phyloP scores from a whole-genome alignment of 2,113 vertebrate genomes.

The Camelus bactrianus region DNA sequence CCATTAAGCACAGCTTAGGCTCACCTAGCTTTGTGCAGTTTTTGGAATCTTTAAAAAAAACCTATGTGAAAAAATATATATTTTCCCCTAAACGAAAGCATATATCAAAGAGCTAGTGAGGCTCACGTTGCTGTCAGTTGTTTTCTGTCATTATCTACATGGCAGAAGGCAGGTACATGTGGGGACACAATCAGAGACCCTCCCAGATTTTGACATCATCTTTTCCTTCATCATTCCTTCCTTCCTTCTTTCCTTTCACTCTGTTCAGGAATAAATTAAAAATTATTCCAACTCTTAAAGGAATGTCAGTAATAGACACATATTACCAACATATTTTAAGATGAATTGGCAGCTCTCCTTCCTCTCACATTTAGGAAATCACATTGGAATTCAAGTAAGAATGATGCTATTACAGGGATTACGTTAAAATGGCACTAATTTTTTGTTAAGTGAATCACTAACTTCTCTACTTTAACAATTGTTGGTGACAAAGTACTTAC shows the following conservation, averaged over 20 bases:
- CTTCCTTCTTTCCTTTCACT: neutral
- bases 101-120: neutral
- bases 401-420: neutral
- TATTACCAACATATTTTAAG: neutral
- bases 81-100: neutral
- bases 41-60: slow-evolving; percentile 36
- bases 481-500: neutral
- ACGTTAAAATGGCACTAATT: neutral
- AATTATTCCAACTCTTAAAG: neutral
- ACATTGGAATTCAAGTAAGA: neutral
- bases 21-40: neutral
- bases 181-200: neutral
- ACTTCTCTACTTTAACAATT: neutral
- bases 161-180: neutral
- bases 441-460: neutral
- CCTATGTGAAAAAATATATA: neutral
- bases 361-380: neutral
- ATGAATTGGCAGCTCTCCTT: neutral
- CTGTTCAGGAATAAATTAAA: neutral
- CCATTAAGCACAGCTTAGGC: neutral
- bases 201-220: neutral
- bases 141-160: neutral
- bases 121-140: neutral
- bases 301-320: neutral
- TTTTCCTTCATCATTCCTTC: neutral